A percentile compares a stretch with the other conserved stretches of the same genome.
Conservation (phyloP, 2,888 invertebrate genomes). For the Baccha elongata region DNA sequence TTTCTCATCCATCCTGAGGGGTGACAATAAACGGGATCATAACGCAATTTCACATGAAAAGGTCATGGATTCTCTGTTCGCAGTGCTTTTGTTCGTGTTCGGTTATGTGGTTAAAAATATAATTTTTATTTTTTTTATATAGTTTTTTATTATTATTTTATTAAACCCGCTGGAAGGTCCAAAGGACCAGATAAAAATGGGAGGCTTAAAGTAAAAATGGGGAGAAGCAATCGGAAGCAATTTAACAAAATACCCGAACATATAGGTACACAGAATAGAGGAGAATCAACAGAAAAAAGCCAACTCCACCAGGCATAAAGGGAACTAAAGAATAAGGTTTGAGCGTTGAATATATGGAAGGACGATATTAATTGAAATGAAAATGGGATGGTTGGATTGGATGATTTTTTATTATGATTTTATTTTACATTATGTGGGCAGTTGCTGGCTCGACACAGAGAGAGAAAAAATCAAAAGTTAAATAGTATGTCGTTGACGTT, state of each 20-base stretch:
- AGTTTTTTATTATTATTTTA: conserved; percentile 61
- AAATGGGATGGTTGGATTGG: conserved; percentile 28
- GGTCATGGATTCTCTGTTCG: conserved; percentile 49
- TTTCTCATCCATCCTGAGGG: conserved; percentile 8
- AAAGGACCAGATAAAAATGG: conserved; percentile 20
- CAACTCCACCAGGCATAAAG: conserved; percentile 28
- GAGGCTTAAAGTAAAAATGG: not conserved
- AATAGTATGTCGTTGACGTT: conserved; percentile 38
- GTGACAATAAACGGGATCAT: conserved; percentile 69
- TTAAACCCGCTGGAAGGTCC: conserved; percentile 41
- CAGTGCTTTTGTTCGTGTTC: conserved; percentile 57
- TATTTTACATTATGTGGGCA: conserved; percentile 37
- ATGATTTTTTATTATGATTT: conserved; percentile 16
- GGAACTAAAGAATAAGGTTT: conserved; percentile 18
- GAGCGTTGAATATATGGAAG: conserved; percentile 13
- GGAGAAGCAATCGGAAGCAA: conserved; percentile 58
- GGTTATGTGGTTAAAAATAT: conserved; percentile 68
- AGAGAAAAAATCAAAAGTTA: conserved; percentile 20
- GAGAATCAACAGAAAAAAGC: conserved; percentile 29
- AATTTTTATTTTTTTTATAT: conserved; percentile 38
- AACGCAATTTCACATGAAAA: conserved; percentile 69
- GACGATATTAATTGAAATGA: conserved; percentile 66
- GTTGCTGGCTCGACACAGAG: not conserved
- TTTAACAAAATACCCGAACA: conserved; percentile 56
- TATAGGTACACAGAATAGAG: not conserved